Percentiles rank a stretch among this genome's conserved stretches.
These are phyloP conservation scores for Microtus pennsylvanicus DNA, from an alignment of 2,113 vertebrate species.

Conservation along the genomic window DNA sequence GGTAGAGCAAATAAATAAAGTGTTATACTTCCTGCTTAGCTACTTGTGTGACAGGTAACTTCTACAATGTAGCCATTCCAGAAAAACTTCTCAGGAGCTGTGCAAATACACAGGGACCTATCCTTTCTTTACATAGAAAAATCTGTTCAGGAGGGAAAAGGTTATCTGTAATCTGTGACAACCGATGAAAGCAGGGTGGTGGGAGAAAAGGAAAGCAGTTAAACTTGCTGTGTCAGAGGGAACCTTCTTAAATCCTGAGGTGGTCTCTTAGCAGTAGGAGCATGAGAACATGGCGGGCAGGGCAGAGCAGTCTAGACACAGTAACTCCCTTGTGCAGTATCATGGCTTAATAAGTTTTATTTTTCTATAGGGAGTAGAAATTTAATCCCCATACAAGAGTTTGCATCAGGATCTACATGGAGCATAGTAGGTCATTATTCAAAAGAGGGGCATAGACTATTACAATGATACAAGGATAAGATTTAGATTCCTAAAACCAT, in stretches of 20 bases:
- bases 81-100: background rate
- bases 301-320: background rate
- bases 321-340: background rate
- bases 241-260: background rate
- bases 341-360: background rate
- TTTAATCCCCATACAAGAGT: background rate
- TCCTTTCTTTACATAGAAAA: background rate
- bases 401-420: background rate
- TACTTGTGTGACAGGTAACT: too few species aligned
- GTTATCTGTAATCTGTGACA: background rate
- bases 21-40: background rate
- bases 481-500: background rate
- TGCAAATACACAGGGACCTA: rapidly evolving
- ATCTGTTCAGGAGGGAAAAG: background rate
- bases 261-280: background rate
- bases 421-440: rapidly evolving
- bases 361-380: background rate
- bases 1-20: background rate
- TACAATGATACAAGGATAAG: background rate
- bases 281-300: background rate
- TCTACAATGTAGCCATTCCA: background rate
- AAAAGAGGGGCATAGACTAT: background rate
- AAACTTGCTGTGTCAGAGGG: background rate
- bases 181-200: background rate
- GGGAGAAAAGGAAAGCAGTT: background rate